Base-by-base conservation (phyloP, 2,888 invertebrate species). In the Disparrhopalites patrizii region DNA sequence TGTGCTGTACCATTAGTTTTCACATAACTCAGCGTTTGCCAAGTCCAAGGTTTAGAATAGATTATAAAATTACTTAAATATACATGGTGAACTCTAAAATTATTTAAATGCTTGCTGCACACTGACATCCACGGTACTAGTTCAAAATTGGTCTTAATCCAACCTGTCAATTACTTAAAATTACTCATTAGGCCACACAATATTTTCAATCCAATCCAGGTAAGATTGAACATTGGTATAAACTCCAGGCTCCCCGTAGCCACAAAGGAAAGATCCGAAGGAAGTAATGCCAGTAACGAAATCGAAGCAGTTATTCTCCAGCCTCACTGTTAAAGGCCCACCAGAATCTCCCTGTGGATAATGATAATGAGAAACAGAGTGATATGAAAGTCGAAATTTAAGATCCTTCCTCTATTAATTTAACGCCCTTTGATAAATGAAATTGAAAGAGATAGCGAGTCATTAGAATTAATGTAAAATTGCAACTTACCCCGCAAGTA, bases 161-260 rank as follows among this genome's bases (percentile, higher is more conserved):
- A n/a, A n/a, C n/a, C n/a, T n/a, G n/a, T n/a, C n/a, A n/a, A n/a
- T n/a, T n/a, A n/a, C 13, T 40, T 30, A 15, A 50, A 25, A 38
- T 10, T 15, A 23, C 28, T 61, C 23, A 38, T 65, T 40, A n/a
- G 51, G 36, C 73, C 73, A 74, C 1, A 72, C 72, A 40, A 66
- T 68, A 18, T 28, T 20, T 65, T 74, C 74, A 18, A 74, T 73
- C 73, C 73, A 74, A 18, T 71, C 71, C 15, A 72, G 36, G 31
- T 70, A 74, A 28, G 71, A 68, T 25, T 69, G 70, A n/a, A 73
- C 70, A 58, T 73, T 72, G 0, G 74, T 74, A 55, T 74, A 74
- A 10, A 73, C 71, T 31, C 66, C 72, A 10, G 74, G 73, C 18
- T 50, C 60, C n/a, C 66, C 66, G 31, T 54, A 64, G 0, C 74